Evolutionary conservation across 2,888 invertebrate species (phyloP).

Genomic region (Venustoraphidia nigricollis): DNA sequence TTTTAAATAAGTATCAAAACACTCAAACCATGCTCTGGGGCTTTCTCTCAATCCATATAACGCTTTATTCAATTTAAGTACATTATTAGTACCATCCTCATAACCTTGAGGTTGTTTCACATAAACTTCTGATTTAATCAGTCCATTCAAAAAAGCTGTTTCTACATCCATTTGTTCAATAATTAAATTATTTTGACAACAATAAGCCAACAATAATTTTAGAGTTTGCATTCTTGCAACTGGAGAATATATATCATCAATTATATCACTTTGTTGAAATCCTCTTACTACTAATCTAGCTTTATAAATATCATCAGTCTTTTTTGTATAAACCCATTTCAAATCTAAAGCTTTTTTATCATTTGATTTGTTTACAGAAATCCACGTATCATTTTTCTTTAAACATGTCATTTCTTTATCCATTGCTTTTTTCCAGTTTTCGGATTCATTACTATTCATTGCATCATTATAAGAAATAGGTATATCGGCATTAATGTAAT

Average conservation of each 20-base stretch:
- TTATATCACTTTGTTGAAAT: not conserved
- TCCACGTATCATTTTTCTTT: not conserved
- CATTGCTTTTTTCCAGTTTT: not conserved
- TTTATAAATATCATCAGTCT: not conserved
- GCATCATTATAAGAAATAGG: not conserved
- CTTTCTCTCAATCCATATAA: conserved; percentile 14
- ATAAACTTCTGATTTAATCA: conserved; percentile 9
- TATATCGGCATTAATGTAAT: not conserved
- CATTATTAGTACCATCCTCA: conserved; percentile 6
- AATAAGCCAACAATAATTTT: not conserved
- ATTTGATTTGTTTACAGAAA: conserved; percentile 4
- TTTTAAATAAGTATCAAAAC: conserved; percentile 10
- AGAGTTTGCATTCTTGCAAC: conserved; percentile 1
- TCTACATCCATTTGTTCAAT: conserved; percentile 13
- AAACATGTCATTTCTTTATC: not conserved
- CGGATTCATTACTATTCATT: not conserved
- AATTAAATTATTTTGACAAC: not conserved
- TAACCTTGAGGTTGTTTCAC: conserved; percentile 10
- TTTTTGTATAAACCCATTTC: not conserved
- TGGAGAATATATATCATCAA: conserved; percentile 2
- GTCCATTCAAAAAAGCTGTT: conserved; percentile 11
- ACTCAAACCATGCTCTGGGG: conserved; percentile 13
- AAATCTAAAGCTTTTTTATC: not conserved
- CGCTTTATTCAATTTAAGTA: conserved; percentile 11
- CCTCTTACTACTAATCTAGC: conserved; percentile 1